Percentiles rank a stretch among this genome's conserved stretches.
These are phyloP conservation scores for Aporophyla nigra DNA, from an alignment of 2,888 invertebrate species.

Conservation along the genomic window DNA sequence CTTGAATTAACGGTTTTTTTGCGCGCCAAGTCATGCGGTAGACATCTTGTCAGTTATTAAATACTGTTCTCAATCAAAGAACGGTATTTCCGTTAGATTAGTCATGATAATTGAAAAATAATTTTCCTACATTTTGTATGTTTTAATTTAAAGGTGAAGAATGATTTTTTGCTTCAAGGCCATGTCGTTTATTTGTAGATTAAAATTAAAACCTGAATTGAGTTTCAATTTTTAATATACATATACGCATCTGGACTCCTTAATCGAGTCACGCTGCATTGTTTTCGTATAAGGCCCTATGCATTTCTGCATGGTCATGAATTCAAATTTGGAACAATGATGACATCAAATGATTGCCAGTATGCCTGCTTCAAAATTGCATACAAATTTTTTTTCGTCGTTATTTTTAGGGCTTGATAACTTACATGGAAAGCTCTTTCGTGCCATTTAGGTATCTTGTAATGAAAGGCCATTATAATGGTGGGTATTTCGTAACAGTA, in stretches of 20 bases:
- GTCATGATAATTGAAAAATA: constrained; percentile 13
- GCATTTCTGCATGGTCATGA: neutral
- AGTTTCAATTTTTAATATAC: constrained; percentile 2
- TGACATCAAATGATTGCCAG: neutral
- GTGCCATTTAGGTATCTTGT: neutral
- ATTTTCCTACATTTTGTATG: neutral
- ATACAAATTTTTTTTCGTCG: neutral
- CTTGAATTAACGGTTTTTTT: constrained; percentile 53
- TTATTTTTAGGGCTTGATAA: neutral
- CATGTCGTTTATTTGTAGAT: neutral
- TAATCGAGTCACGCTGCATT: neutral
- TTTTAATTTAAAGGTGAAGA: constrained; percentile 1
- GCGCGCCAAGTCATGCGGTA: constrained; percentile 44
- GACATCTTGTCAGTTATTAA: constrained; percentile 52
- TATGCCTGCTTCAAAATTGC: neutral
- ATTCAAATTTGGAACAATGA: neutral
- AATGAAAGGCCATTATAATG: neutral
- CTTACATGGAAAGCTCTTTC: neutral
- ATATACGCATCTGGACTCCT: no score
- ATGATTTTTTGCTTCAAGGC: neutral
- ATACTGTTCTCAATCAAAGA: constrained; percentile 31
- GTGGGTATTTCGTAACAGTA: neutral
- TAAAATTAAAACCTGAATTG: constrained; percentile 21
- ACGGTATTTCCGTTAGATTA: constrained; percentile 47
- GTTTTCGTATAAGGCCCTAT: neutral